Evolutionary conservation across 2,797 vertebrate genomes (phyloP), one percentile per base, ranked within the genome.

Genomic region (Cuniculus paca): DNA sequence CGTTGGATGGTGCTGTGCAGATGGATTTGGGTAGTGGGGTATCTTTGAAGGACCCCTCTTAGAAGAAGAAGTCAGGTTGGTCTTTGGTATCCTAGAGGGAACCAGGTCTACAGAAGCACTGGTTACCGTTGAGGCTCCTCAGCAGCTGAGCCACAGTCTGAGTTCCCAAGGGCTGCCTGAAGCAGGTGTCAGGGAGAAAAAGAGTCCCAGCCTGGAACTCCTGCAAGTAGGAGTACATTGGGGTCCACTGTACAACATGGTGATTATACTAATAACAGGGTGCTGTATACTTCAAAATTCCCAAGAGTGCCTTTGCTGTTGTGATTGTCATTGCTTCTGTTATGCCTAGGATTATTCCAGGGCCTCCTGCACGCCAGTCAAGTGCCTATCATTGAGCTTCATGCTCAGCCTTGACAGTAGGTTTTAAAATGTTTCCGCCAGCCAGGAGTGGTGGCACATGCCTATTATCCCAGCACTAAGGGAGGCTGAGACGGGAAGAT

Each of bases 81-180:
- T 63, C 28, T 70, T 39, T 39, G 48, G 24, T 9, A 5, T 4
- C 20, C 48, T 31, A n/a, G 36, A 34, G 36, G 42, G 65, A 89
- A 79, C 9, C 22, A 56, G 77, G 24, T 0, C 6, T 34, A 5
- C 52, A 54, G 17, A 88, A 78, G 28, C 9, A 4, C 61, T 50
- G 12, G 19, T 36, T 54, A 24, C 0, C 24, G 20, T 26, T 0
- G 0, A 31, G 36, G 6, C 28, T 20, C n/a, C n/a, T n/a, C n/a
- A n/a, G n/a, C n/a, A 19, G 6, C 14, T 60, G 39, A 14, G 39
- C 26, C 20, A n/a, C 58, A 39, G 65, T 22, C 36, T 42, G 1
- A 14, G 36, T 63, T n/a, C 34, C n/a, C n/a, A 24, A 28, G 42
- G 31, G 82, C 28, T 48, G 74, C 58, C 26, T 48, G 19, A 56